Conservation (phyloP, 2,888 invertebrate species). For the Gerosis bhagava region DNA sequence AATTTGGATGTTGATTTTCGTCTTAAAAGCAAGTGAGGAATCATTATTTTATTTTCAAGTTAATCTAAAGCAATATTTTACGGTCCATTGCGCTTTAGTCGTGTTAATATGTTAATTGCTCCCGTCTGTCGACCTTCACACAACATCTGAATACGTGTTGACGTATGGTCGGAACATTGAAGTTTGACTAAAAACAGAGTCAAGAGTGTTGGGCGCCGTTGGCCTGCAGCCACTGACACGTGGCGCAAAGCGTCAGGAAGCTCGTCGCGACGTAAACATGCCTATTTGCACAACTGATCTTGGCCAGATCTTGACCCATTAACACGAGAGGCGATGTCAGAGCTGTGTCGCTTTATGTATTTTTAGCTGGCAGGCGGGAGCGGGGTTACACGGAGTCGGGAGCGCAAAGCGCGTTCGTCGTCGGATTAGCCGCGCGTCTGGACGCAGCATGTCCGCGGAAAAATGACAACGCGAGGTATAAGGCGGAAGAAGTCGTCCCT, state of each 20-base stretch:
- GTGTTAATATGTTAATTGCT: conserved; percentile 10
- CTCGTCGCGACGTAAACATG: conserved; percentile 64
- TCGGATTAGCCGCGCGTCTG: conserved; percentile 41
- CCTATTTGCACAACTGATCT: conserved; percentile 74
- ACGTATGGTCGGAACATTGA: conserved; percentile 18
- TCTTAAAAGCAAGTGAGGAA: no score
- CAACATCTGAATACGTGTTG: conserved; percentile 6
- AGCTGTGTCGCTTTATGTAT: conserved; percentile 75
- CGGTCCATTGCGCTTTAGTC: no score
- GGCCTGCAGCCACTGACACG: conserved; percentile 53
- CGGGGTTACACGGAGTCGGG: conserved; percentile 55
- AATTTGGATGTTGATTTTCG: no score
- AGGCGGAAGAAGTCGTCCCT: conserved; percentile 94
- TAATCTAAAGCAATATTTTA: no score
- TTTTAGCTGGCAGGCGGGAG: conserved; percentile 65
- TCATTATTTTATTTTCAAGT: no score
- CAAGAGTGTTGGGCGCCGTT: conserved; percentile 37
- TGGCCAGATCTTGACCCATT: conserved; percentile 82
- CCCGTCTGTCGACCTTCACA: conserved; percentile 3
- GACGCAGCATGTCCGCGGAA: conserved; percentile 44
- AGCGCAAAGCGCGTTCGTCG: conserved; percentile 41
- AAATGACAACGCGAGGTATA: conserved; percentile 91
- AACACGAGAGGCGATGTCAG: conserved; percentile 72
- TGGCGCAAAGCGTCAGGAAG: conserved; percentile 55
- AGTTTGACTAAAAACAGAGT: conserved; percentile 30